These are phyloP conservation scores for Lanius collurio DNA, from an alignment of 2,113 vertebrate genomes.

Conservation along the genomic window DNA sequence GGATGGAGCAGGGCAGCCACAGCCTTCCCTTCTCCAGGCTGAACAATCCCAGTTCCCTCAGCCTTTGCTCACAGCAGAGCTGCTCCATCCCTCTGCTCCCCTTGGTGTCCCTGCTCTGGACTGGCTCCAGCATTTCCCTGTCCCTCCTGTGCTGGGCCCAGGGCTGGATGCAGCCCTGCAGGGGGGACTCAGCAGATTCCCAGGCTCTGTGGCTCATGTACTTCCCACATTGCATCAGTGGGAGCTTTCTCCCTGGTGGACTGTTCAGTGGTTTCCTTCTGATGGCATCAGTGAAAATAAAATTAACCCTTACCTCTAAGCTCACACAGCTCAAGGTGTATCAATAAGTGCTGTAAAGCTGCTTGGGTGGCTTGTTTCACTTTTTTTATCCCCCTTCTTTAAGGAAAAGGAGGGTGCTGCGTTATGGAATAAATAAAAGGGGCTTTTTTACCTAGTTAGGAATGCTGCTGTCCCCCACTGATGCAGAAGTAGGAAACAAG, in stretches of 20 bases:
- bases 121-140: neutral
- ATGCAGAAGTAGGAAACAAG: neutral
- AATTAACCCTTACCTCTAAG: neutral
- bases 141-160: neutral
- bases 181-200: neutral
- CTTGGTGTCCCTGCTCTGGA: neutral
- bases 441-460: neutral
- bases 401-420: neutral
- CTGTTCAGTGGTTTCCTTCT: neutral
- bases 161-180: neutral
- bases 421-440: neutral
- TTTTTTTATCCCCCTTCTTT: neutral
- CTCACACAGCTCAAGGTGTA: neutral
- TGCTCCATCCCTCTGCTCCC: neutral
- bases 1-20: neutral
- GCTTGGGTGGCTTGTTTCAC: neutral
- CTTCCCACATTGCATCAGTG: neutral
- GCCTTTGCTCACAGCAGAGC: neutral
- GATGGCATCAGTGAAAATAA: neutral
- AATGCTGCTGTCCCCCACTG: neutral
- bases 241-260: neutral
- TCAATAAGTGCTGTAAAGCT: constrained; percentile 8
- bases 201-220: neutral
- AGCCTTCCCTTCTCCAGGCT: neutral
- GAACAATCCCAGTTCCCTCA: neutral